Conservation (phyloP, 2,113 vertebrate genomes). For the Pluvialis apricaria region DNA sequence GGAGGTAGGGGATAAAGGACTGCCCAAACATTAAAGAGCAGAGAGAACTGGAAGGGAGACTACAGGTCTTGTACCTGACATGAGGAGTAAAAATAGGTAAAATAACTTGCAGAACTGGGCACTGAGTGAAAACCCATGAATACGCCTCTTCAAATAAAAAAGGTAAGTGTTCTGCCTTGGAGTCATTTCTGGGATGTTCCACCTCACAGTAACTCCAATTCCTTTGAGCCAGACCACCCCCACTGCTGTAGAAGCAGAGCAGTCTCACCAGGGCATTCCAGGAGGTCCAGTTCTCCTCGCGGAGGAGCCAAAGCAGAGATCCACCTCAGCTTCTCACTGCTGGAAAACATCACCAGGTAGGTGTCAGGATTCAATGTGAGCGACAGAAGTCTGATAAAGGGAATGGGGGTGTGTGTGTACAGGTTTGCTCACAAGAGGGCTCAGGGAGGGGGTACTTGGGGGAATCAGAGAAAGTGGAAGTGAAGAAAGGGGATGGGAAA, state of each 20-base stretch:
- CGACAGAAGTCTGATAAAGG: neutral
- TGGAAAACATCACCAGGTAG: slow-evolving; percentile 52
- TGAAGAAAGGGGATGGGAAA: neutral
- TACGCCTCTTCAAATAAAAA: neutral
- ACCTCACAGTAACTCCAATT: neutral
- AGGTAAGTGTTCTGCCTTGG: neutral
- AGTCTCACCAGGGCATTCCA: slow-evolving; percentile 72
- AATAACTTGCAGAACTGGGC: neutral
- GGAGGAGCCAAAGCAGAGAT: slow-evolving; percentile 88
- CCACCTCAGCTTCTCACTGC: slow-evolving; percentile 95
- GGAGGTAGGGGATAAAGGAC: neutral
- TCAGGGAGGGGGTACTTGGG: neutral
- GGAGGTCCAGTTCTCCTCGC: slow-evolving; percentile 67
- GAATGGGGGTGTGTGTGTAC: neutral
- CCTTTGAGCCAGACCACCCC: neutral
- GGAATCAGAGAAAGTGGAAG: neutral
- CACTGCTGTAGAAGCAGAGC: neutral
- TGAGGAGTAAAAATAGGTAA: neutral
- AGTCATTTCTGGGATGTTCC: neutral
- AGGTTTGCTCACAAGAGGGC: neutral
- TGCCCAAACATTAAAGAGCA: neutral
- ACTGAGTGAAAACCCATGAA: neutral
- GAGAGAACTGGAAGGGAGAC: neutral
- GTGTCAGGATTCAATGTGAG: neutral
- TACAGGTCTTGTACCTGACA: neutral